Evolutionary conservation across 2,888 invertebrate genomes (phyloP).

Genomic region (Poecilus cupreus): DNA sequence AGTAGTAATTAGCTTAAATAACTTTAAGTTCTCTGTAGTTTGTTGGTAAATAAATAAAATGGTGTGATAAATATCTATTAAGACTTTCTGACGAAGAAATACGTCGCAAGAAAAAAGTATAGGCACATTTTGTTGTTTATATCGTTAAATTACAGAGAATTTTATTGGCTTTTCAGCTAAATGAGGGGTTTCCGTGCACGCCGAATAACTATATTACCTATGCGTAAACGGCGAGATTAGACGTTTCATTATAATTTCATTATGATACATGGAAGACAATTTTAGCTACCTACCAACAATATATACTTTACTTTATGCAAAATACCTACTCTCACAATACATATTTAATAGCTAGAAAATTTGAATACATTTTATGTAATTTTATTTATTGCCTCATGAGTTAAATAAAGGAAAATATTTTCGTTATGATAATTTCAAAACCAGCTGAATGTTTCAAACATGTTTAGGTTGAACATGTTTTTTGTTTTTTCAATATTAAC

Average conservation of each 20-base stretch:
- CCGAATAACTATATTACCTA: slow-evolving; percentile 46
- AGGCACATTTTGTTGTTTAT: slow-evolving; percentile 22
- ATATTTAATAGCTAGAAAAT: not conserved
- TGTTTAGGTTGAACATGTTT: too few species aligned
- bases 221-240: slow-evolving; percentile 33
- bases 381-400: not conserved
- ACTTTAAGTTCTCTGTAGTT: not conserved
- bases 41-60: slow-evolving; percentile 12
- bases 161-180: slow-evolving; percentile 47
- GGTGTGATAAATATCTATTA: not conserved
- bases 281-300: not conserved
- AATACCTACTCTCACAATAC: not conserved
- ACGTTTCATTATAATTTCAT: slow-evolving; percentile 43
- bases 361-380: not conserved
- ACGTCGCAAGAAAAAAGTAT: not conserved
- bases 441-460: too few species aligned
- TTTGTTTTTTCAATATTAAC: too few species aligned
- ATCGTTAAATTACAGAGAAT: slow-evolving; percentile 28
- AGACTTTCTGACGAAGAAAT: not conserved
- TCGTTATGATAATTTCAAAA: not conserved
- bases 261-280: slow-evolving; percentile 13
- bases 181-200: slow-evolving; percentile 51
- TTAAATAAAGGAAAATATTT: not conserved
- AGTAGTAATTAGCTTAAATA: not conserved
- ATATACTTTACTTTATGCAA: not conserved